A percentile compares a stretch with the other conserved stretches of the same genome.
Evolutionary conservation across 2,888 invertebrate genomes (phyloP).

Genomic region (Tetragonula carbonaria): DNA sequence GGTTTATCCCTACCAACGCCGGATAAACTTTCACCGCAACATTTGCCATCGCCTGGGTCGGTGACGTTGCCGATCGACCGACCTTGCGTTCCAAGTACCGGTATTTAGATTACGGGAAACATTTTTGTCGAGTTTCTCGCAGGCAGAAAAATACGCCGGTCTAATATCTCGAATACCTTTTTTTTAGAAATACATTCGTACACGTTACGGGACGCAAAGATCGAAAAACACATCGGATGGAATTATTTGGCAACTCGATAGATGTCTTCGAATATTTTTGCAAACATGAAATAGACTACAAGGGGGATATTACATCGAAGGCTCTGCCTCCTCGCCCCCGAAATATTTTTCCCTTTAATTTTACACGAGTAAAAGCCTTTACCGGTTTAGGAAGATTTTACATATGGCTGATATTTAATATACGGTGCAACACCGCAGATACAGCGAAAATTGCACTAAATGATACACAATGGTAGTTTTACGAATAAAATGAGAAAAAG

Average conservation of each 20-base stretch:
- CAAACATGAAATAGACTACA: too few species aligned
- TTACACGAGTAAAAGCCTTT: too few species aligned
- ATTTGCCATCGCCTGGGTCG: conserved; percentile 58
- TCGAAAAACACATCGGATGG: too few species aligned
- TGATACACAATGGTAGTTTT: conserved; percentile 55
- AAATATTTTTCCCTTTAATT: too few species aligned
- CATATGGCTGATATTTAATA: conserved; percentile 78
- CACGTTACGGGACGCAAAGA: too few species aligned
- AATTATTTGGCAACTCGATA: too few species aligned
- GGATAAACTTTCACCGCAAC: conserved; percentile 72
- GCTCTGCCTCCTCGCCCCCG: too few species aligned
- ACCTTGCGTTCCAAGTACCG: conserved; percentile 72
- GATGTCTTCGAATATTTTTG: too few species aligned
- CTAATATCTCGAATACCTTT: background rate
- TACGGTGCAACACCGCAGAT: conserved; percentile 67
- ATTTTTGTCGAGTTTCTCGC: conserved; percentile 5
- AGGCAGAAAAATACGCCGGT: background rate
- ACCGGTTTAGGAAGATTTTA: conserved; percentile 75
- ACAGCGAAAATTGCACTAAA: conserved; percentile 74
- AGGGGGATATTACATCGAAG: too few species aligned
- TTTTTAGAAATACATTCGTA: too few species aligned
- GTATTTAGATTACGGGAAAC: conserved; percentile 65
- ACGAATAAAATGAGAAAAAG: conserved; percentile 48
- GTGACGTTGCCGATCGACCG: conserved; percentile 71
- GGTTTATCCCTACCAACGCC: conserved; percentile 49